phyloP scores from a whole-genome alignment of 2,113 vertebrate species.

The Amphiprion percula region DNA sequence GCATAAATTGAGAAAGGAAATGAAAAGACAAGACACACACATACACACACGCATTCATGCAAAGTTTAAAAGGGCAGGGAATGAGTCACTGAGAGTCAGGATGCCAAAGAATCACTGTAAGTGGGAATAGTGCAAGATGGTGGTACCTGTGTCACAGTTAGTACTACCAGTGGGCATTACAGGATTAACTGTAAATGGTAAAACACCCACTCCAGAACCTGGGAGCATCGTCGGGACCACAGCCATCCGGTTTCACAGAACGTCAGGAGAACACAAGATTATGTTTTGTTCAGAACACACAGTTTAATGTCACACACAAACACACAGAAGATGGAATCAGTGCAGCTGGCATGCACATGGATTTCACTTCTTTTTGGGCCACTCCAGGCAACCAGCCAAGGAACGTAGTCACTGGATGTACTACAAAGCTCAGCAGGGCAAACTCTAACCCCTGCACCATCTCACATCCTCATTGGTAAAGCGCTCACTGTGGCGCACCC shows the following conservation, averaged over 20 bases:
- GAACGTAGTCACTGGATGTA: conserved; percentile 52
- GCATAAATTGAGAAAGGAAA: conserved; percentile 2
- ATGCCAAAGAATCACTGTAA: conserved; percentile 41
- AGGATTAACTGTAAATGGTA: conserved; percentile 95
- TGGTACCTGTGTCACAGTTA: conserved; percentile 98
- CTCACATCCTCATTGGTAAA: conserved; percentile 58
- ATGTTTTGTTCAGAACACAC: conserved; percentile 72
- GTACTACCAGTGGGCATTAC: conserved; percentile 95
- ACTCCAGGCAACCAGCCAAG: conserved; percentile 60
- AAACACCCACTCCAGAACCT: conserved; percentile 96
- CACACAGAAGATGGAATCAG: conserved; percentile 51
- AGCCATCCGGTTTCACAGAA: conserved; percentile 84
- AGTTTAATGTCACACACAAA: conserved; percentile 58
- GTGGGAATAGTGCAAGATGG: conserved; percentile 73
- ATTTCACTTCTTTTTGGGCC: conserved; percentile 44
- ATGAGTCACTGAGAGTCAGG: conserved; percentile 35
- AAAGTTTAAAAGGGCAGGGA: conserved; percentile 35
- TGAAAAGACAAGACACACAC: conserved; percentile 18
- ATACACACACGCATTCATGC: conserved; percentile 29
- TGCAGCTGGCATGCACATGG: conserved; percentile 72
- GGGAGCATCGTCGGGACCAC: conserved; percentile 87
- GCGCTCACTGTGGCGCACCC: conserved; percentile 53
- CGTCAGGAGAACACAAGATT: conserved; percentile 80
- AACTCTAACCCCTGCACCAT: conserved; percentile 63
- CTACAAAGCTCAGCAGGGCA: conserved; percentile 64